These are phyloP conservation scores for Dilophus febrilis DNA, from an alignment of 2,888 invertebrate species.

Conservation along the genomic window DNA sequence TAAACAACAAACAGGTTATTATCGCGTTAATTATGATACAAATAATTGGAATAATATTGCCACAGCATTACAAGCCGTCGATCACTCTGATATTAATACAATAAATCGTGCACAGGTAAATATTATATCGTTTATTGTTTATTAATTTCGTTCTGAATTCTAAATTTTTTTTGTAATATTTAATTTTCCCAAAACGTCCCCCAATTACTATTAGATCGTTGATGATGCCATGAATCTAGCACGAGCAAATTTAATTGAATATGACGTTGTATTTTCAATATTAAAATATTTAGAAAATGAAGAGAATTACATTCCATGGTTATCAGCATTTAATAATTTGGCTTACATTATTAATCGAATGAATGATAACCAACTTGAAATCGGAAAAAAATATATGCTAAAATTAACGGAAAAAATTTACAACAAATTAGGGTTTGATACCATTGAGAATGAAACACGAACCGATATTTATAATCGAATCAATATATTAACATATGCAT, in stretches of 20 bases:
- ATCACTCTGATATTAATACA: slow-evolving; percentile 36
- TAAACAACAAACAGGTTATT: slow-evolving; percentile 43
- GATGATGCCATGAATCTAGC: slow-evolving; percentile 66
- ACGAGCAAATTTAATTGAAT: slow-evolving; percentile 42
- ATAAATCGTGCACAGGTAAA: slow-evolving; percentile 49
- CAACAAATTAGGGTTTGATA: slow-evolving; percentile 32
- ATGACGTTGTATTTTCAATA: slow-evolving; percentile 43
- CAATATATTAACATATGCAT: slow-evolving; percentile 43
- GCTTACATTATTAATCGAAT: not conserved
- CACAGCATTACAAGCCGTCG: slow-evolving; percentile 28
- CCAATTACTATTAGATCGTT: slow-evolving; percentile 44
- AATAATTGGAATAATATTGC: slow-evolving; percentile 37
- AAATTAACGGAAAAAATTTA: not conserved
- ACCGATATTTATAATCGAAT: slow-evolving; percentile 40
- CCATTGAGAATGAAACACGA: slow-evolving; percentile 30
- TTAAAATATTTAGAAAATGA: slow-evolving; percentile 51
- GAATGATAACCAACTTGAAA: too few relatives aligned
- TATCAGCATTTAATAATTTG: slow-evolving; percentile 37
- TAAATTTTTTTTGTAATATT: too few relatives aligned
- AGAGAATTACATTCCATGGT: slow-evolving; percentile 61
- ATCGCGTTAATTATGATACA: slow-evolving; percentile 47
- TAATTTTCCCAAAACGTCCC: too few relatives aligned
- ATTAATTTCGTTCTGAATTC: too few relatives aligned
- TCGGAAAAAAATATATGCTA: not conserved
- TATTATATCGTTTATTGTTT: slow-evolving; percentile 17